Conservation (phyloP, 2,888 invertebrate species). For the Eupithecia subfuscata region DNA sequence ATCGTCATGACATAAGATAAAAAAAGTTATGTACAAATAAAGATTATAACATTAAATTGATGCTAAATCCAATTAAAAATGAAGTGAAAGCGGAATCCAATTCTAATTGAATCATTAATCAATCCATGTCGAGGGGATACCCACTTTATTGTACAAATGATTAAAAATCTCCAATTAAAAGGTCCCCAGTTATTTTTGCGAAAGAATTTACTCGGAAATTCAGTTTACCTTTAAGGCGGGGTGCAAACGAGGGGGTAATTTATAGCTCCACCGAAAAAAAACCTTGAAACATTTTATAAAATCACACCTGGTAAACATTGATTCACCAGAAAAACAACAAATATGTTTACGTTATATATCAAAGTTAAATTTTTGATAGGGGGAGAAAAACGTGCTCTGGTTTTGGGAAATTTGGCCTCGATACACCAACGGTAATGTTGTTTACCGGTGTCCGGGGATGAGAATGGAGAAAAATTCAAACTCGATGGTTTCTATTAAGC, state of each 20-base stretch:
- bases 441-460: slow-evolving; percentile 2
- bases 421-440: slow-evolving; percentile 5
- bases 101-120: slow-evolving; percentile 56
- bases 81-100: slow-evolving; percentile 37
- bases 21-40: neutral
- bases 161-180: slow-evolving; percentile 56
- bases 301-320: slow-evolving; percentile 47
- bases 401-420: slow-evolving; percentile 10
- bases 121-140: slow-evolving; percentile 48
- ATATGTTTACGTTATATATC: slow-evolving; percentile 44
- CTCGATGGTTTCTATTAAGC: neutral
- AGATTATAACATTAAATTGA: neutral
- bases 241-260: slow-evolving; percentile 44
- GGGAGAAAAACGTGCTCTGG: slow-evolving; percentile 20
- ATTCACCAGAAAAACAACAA: slow-evolving; percentile 45
- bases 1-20: neutral
- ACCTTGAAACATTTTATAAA: slow-evolving; percentile 43
- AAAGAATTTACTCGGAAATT: slow-evolving; percentile 35
- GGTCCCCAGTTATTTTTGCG: slow-evolving; percentile 43
- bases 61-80: slow-evolving; percentile 8
- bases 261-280: slow-evolving; percentile 37
- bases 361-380: slow-evolving; percentile 39
- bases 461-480: neutral
- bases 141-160: slow-evolving; percentile 52
- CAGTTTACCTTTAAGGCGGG: slow-evolving; percentile 40